Evolutionary conservation across 92 coral and sea anemone species (phyloP).

Genomic region (Meandrina meandrites): DNA sequence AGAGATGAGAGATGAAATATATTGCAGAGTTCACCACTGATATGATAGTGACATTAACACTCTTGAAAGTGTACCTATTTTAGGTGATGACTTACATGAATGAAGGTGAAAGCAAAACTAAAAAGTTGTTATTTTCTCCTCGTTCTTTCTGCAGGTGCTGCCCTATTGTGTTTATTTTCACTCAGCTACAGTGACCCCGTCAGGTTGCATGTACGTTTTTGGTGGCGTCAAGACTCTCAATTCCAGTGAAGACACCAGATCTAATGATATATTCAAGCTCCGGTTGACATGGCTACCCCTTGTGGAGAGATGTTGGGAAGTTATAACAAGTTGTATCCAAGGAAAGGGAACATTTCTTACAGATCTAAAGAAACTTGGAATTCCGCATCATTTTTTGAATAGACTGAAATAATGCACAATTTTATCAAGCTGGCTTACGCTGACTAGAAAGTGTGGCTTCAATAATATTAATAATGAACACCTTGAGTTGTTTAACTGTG

Average conservation of each 20-base stretch:
- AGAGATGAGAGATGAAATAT: too few species aligned
- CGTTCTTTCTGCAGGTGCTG: slow-evolving; percentile 56
- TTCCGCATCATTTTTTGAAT: slow-evolving; percentile 40
- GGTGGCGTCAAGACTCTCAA: slow-evolving; percentile 88
- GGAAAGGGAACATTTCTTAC: not conserved
- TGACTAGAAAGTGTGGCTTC: not conserved
- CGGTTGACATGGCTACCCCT: slow-evolving; percentile 83
- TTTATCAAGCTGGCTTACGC: not conserved
- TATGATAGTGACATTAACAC: not conserved
- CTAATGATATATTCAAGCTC: slow-evolving; percentile 76
- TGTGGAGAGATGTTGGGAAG: slow-evolving; percentile 66
- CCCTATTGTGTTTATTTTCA: slow-evolving; percentile 91
- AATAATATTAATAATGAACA: too few species aligned
- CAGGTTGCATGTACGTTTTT: slow-evolving; percentile 91
- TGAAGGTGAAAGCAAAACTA: not conserved
- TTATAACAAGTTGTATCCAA: slow-evolving; percentile 41
- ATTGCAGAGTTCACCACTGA: too few species aligned
- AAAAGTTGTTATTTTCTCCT: too few species aligned
- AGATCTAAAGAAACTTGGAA: slow-evolving; percentile 25
- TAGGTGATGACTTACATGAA: not conserved
- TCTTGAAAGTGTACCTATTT: not conserved
- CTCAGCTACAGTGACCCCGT: slow-evolving; percentile 89
- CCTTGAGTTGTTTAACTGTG: too few species aligned
- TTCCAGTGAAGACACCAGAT: slow-evolving; percentile 60
- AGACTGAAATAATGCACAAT: slow-evolving; percentile 11